Percentiles rank a stretch among this genome's conserved stretches.
phyloP scores from a whole-genome alignment of 2,113 vertebrate species.

The Cisticola juncidis region DNA sequence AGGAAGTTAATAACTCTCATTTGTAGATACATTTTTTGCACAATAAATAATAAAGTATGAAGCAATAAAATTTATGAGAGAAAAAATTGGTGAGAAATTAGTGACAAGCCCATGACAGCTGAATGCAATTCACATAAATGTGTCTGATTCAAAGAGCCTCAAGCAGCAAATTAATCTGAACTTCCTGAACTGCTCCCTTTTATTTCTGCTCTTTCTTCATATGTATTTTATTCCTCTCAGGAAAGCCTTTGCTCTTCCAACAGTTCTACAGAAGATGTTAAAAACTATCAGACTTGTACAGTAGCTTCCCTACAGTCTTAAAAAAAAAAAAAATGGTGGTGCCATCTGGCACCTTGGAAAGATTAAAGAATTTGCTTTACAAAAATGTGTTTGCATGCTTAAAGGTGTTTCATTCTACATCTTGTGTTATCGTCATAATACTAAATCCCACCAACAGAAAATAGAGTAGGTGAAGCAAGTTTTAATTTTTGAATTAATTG shows the following conservation, averaged over 20 bases:
- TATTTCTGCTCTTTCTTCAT: conserved; percentile 38
- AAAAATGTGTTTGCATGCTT: not conserved
- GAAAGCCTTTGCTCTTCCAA: conserved; percentile 49
- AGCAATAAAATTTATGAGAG: conserved; percentile 36
- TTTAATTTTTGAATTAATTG: not conserved
- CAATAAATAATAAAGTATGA: conserved; percentile 20
- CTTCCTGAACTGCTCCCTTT: conserved; percentile 44
- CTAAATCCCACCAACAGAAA: not conserved
- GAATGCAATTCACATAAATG: conserved; percentile 20
- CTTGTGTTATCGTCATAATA: not conserved
- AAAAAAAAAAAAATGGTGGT: not conserved
- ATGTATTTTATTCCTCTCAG: conserved; percentile 34
- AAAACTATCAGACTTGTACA: not conserved
- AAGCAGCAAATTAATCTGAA: conserved; percentile 41
- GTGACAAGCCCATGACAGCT: conserved; percentile 38
- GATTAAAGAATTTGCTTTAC: conserved; percentile 25
- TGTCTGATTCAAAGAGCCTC: not conserved
- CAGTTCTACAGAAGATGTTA: conserved; percentile 37
- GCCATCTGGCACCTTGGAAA: conserved; percentile 53
- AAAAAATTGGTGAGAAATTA: conserved; percentile 46
- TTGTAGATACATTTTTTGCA: not conserved
- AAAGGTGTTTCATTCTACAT: not conserved
- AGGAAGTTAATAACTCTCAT: not conserved
- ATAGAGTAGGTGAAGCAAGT: not conserved
- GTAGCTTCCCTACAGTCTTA: not conserved